phyloP scores from a whole-genome alignment of 2,888 invertebrate genomes.

The Rhagonycha lutea region DNA sequence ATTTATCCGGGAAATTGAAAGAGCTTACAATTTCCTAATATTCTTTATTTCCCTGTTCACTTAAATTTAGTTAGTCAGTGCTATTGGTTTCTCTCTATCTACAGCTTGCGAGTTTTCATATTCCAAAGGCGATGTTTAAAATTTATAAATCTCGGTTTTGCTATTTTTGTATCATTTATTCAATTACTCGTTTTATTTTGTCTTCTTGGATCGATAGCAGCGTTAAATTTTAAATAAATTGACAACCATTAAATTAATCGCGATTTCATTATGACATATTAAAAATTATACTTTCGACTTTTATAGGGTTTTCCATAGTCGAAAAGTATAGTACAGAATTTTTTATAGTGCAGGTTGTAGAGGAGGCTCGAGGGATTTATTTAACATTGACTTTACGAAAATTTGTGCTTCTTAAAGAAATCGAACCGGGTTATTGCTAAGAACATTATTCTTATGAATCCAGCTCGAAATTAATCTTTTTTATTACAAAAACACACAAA shows the following conservation, averaged over 20 bases:
- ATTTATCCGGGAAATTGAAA: slow-evolving; percentile 4
- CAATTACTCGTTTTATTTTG: not conserved
- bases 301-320: no score
- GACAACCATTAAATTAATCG: not conserved
- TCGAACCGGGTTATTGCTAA: no score
- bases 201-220: not conserved
- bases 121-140: not conserved
- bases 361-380: no score
- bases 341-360: no score
- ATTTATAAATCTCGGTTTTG: not conserved
- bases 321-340: no score
- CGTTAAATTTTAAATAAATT: not conserved
- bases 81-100: not conserved
- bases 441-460: no score
- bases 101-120: not conserved
- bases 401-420: no score
- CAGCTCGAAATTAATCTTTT: no score
- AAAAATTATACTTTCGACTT: no score
- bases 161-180: not conserved
- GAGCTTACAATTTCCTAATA: slow-evolving; percentile 8
- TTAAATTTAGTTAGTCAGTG: not conserved
- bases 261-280: not conserved
- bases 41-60: slow-evolving; percentile 1
- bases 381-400: no score
- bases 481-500: no score